Base-by-base conservation (phyloP, 1,140 invertebrate genomes). In the Macrocentrus cingulum region DNA sequence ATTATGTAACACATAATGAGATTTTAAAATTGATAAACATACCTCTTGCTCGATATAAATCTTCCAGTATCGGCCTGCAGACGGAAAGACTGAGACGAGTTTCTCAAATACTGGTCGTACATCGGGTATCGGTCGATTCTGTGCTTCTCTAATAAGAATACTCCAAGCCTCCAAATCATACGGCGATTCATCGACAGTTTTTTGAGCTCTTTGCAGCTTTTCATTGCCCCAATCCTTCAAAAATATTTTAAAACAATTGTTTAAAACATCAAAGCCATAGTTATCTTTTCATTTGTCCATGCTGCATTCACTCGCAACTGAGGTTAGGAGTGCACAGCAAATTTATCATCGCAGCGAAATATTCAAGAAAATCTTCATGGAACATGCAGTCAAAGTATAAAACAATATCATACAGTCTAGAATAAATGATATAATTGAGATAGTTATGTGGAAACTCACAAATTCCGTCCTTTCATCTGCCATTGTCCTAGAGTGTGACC, bases 21-120 rank as follows among this genome's bases (percentile, higher is more conserved):
- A 23, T 44, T 58, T 45, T 22, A 36, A 39, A 22, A 25, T 20
- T n/a, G 9, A 58, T 44, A 56, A 20, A 41, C 13, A 64, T 81
- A 95, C 92, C 90, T 99, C 97, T 84, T 98, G 95, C 80, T 99
- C 97, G 68, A 99, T 99, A 80, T 98, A 99, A 63, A 97, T 92
- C 81, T 98, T 98, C 97, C 97, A 99, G 78, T 95, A 99, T 59
- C 95, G 85, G 1, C 96, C 97, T 37, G 94, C 92, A 29, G 94
- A 97, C 4, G 96, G 95, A 75, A 99, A 99, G 13, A 95, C 92
- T 11, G 83, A 79, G 1, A 99, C 92, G 1, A 99, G 82, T 67
- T 91, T 91, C 80, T 99, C 97, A 76, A 97, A 99, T 56, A 98
- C 86, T 7, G 87, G 84, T 42, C 97, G 83, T 7, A 96, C 93